phyloP scores from a whole-genome alignment of 2,113 vertebrate species.

The Neolamprologus devosi region DNA sequence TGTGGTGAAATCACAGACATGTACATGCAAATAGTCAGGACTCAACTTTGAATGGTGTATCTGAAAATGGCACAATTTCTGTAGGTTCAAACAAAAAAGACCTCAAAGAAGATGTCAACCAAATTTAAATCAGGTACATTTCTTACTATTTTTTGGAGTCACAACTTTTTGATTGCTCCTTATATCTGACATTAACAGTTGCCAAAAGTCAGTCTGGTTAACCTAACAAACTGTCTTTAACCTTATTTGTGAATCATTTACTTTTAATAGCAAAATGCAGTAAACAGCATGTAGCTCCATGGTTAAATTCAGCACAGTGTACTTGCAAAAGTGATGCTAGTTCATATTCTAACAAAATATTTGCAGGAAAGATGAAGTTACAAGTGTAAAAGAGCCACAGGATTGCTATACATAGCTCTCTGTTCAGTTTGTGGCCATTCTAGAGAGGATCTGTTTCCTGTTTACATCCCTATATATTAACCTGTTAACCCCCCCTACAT shows the following conservation, averaged over 20 bases:
- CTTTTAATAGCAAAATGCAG: neutral
- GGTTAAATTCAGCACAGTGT: neutral
- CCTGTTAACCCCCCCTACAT: neutral
- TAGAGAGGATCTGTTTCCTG: neutral
- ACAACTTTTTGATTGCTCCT: neutral
- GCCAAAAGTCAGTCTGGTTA: neutral
- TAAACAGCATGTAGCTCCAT: neutral
- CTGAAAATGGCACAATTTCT: neutral
- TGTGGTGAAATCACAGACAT: neutral
- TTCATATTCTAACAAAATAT: neutral
- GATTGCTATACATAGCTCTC: neutral
- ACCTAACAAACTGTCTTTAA: neutral
- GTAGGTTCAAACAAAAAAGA: neutral
- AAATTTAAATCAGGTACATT: neutral
- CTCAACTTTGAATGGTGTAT: neutral
- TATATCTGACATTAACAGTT: neutral
- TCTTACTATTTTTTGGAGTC: neutral
- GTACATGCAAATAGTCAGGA: neutral
- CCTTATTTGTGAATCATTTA: neutral
- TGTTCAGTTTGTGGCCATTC: neutral
- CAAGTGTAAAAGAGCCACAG: neutral
- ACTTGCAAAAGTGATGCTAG: neutral
- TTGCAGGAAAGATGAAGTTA: neutral
- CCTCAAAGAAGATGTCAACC: fast-evolving
- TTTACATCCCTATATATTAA: neutral